These are phyloP conservation scores for Odontomyia ornata DNA, from an alignment of 2,888 invertebrate species.

Conservation along the genomic window DNA sequence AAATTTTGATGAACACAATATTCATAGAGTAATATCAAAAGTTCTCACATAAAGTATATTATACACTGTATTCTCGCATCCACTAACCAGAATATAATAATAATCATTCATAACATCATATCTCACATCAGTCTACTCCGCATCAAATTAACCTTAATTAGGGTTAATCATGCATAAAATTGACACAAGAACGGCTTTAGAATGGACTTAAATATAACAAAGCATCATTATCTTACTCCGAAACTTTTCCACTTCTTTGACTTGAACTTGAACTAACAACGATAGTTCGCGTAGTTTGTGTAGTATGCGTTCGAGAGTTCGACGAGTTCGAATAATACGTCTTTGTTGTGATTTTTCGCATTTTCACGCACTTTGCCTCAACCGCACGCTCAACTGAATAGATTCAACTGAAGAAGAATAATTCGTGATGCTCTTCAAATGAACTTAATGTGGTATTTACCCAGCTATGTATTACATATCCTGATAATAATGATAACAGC, in stretches of 20 bases:
- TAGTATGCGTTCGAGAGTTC: not conserved
- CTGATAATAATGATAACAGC: slow-evolving; percentile 16
- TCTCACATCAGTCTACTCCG: no score
- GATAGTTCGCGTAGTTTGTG: not conserved
- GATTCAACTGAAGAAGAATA: slow-evolving; percentile 22
- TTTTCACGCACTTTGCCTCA: not conserved
- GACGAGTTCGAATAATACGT: slow-evolving; percentile 3
- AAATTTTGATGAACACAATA: no score
- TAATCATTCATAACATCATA: no score
- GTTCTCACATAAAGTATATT: no score
- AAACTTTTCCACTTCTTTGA: not conserved
- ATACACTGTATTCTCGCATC: no score
- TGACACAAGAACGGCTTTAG: not conserved
- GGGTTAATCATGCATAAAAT: not conserved
- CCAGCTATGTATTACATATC: not conserved
- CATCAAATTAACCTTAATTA: not conserved
- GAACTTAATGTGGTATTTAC: not conserved
- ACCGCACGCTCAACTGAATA: not conserved
- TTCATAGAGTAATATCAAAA: no score
- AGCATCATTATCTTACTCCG: not conserved
- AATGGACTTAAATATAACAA: not conserved
- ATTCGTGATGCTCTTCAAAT: not conserved
- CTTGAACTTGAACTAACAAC: not conserved
- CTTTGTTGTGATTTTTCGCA: slow-evolving; percentile 15
- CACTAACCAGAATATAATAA: no score